These are phyloP conservation scores for Carassius carassius DNA, from an alignment of 2,113 vertebrate genomes.

Conservation along the genomic window DNA sequence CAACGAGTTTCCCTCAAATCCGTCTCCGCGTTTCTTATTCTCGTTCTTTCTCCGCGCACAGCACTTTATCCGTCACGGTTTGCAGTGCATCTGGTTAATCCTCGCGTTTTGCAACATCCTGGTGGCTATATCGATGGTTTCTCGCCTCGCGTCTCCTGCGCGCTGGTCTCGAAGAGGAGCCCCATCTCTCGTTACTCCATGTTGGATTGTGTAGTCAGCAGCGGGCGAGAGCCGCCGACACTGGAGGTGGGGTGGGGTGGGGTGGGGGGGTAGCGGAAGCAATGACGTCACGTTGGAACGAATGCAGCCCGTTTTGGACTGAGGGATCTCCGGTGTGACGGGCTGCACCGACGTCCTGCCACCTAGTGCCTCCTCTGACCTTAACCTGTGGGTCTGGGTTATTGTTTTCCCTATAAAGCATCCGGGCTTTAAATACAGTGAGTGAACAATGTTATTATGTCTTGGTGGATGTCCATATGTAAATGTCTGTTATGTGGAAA, in stretches of 20 bases:
- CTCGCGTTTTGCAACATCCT: slow-evolving; percentile 6
- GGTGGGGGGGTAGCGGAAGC: slow-evolving; percentile 73
- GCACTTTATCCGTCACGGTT: slow-evolving; percentile 54
- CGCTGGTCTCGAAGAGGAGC: slow-evolving; percentile 77
- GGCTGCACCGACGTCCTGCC: too few relatives aligned
- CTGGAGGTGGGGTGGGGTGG: slow-evolving; percentile 69
- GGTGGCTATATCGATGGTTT: neutral
- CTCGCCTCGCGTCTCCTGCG: slow-evolving; percentile 38
- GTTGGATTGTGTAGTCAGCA: slow-evolving; percentile 77
- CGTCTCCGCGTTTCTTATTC: slow-evolving; percentile 38
- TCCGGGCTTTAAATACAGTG: too few relatives aligned
- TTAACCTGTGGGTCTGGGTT: too few relatives aligned
- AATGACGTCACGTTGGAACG: slow-evolving; percentile 74
- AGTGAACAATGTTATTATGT: too few relatives aligned
- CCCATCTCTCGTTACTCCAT: slow-evolving; percentile 90
- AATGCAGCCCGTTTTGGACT: too few relatives aligned
- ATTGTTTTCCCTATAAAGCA: too few relatives aligned
- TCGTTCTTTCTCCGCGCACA: slow-evolving; percentile 28
- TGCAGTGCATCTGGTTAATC: slow-evolving; percentile 21
- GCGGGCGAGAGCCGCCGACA: slow-evolving; percentile 58
- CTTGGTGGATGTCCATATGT: too few relatives aligned
- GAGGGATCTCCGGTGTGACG: too few relatives aligned
- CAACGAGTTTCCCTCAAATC: slow-evolving; percentile 43
- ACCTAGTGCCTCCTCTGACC: too few relatives aligned
- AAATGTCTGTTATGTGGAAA: too few relatives aligned